Base-by-base conservation (phyloP, 2,888 invertebrate genomes). In the Labia minor region DNA sequence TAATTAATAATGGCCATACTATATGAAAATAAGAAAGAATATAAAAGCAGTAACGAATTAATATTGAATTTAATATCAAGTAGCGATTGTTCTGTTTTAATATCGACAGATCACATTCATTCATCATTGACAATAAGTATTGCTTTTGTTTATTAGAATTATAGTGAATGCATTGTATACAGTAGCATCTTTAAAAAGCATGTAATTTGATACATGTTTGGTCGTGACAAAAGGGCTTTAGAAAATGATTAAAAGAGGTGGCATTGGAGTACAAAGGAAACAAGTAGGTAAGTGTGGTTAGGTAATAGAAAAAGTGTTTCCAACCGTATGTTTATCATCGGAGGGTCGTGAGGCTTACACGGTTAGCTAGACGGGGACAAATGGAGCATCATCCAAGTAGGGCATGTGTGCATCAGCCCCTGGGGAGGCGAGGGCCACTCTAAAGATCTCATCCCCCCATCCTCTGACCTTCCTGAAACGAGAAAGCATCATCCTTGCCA, bases 221-320 rank as follows among this genome's bases (percentile, higher is more conserved):
- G 49, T 14, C n/a, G 49, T 49, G 16, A 49, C 49, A 49, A 49
- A n/a, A 49, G 49, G 14, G 49, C 49, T 49, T 49, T 49, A n/a
- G 49, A 49, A 49, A 49, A 49, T 49, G 49, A 49, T 49, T 49
- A 49, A 33, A 49, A 49, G 49, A n/a, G 49, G 49, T 49, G 49
- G 49, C 49, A 49, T 49, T 49, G 14, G 16, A 14, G 49, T 14
- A 10, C 49, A 49, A 49, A 8, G 49, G 49, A 49, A 49, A 49
- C 49, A 49, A 49, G 49, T 49, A 49, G 49, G 49, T 49, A 49
- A 49, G 49, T 49, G 49, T 49, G 49, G 49, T 49, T 49, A 49
- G 49, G 49, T 49, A 49, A 49, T 49, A 49, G 49, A 49, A 49
- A 49, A 49, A 49, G 49, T 49, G 49, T 49, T 49, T 49, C 49